A percentile compares a stretch with the other conserved stretches of the same genome.
phyloP scores from a whole-genome alignment of 2,797 vertebrate species.

The Xenentodon cancila region DNA sequence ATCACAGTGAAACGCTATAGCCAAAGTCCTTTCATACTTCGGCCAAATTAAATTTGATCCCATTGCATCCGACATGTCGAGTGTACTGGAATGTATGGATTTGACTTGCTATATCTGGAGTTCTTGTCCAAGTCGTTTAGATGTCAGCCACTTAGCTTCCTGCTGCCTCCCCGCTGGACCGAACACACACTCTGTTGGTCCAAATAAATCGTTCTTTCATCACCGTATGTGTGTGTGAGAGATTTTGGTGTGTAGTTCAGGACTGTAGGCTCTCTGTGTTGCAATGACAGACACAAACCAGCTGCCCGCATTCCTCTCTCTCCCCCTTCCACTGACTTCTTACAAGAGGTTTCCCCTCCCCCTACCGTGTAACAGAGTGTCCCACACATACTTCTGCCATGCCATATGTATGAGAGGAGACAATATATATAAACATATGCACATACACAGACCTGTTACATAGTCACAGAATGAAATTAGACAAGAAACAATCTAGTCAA shows the following conservation, averaged over 20 bases:
- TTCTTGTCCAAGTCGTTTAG: constrained; percentile 59
- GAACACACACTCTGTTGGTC: constrained; percentile 67
- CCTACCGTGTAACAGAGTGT: constrained; percentile 53
- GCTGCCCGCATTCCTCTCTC: constrained; percentile 79
- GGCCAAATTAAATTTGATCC: constrained; percentile 16
- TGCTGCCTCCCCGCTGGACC: constrained; percentile 50
- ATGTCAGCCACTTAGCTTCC: constrained; percentile 58
- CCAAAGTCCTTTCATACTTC: too few relatives aligned
- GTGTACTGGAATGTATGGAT: constrained; percentile 1
- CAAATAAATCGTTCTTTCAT: constrained; percentile 79
- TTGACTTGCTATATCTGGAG: constrained; percentile 24
- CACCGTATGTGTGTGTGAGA: constrained; percentile 41
- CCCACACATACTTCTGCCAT: constrained; percentile 62
- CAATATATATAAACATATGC: background rate
- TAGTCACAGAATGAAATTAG: constrained; percentile 24
- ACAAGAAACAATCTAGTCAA: constrained; percentile 23
- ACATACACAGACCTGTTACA: constrained; percentile 17
- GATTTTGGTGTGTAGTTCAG: constrained; percentile 50
- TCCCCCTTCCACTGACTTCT: constrained; percentile 55
- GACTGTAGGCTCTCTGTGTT: constrained; percentile 80
- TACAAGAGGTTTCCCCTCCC: constrained; percentile 64
- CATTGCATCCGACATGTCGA: constrained; percentile 9
- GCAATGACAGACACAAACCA: constrained; percentile 82
- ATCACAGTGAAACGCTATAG: too few relatives aligned
- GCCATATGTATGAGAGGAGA: constrained; percentile 42